Conservation (phyloP, 2,888 invertebrate genomes). For the Cheilosia soror region DNA sequence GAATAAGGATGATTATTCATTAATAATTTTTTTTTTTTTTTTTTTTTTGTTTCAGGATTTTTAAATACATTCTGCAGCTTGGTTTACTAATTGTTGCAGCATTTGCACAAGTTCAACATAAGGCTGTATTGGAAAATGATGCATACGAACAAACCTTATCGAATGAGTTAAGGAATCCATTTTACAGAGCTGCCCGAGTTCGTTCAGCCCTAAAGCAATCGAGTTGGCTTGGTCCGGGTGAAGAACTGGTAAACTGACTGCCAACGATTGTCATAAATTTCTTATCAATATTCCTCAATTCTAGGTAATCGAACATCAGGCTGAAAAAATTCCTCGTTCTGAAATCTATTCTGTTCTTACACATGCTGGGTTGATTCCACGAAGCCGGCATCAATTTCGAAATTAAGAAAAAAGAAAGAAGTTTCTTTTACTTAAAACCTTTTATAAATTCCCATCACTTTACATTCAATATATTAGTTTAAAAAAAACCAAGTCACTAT, state of each 20-base stretch:
- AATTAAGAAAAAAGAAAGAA: not conserved
- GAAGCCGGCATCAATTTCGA: constrained; percentile 75
- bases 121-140: constrained; percentile 86
- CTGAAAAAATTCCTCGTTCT: constrained; percentile 86
- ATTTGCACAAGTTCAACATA: constrained; percentile 84
- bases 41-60: not conserved
- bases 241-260: constrained; percentile 84
- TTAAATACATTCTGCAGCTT: constrained; percentile 19
- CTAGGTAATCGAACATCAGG: constrained; percentile 86
- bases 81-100: constrained; percentile 37
- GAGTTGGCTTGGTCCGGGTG: constrained; percentile 87
- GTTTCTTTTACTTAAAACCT: not conserved
- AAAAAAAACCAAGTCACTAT: constrained; percentile 28
- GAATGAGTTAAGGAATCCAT: constrained; percentile 85
- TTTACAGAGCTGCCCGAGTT: constrained; percentile 86
- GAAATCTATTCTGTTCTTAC: constrained; percentile 87
- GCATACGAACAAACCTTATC: constrained; percentile 86
- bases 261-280: not conserved
- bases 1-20: no score
- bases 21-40: not conserved
- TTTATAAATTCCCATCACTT: constrained; percentile 12
- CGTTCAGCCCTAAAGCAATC: constrained; percentile 85
- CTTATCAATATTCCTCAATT: constrained; percentile 44
- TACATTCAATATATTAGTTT: not conserved
- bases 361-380: constrained; percentile 87